These are phyloP conservation scores for Chaetophractus vellerosus DNA, from an alignment of 2,797 vertebrate genomes.

Conservation along the genomic window DNA sequence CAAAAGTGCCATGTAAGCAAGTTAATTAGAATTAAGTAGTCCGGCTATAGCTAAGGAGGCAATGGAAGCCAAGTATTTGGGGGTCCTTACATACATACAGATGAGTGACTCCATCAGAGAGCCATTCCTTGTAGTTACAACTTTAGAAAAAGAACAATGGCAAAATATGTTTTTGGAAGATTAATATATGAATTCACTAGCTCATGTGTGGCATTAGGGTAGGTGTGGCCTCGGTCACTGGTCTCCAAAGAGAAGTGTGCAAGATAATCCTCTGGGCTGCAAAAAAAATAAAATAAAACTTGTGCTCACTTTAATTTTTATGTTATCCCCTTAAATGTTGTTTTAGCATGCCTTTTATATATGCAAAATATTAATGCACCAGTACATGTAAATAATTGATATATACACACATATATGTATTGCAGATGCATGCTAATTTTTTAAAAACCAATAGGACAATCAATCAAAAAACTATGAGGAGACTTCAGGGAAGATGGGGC, in stretches of 20 bases:
- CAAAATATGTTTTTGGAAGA: not conserved
- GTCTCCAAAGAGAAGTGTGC: not conserved
- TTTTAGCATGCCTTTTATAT: not conserved
- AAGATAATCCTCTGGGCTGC: not conserved
- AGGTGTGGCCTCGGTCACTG: not conserved
- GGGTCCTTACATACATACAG: not conserved
- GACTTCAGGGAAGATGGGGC: no score
- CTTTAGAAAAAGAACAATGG: not conserved
- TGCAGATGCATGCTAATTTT: not conserved
- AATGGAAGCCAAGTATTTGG: not conserved
- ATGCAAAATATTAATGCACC: not conserved
- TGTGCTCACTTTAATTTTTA: conserved; percentile 9
- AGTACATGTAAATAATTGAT: not conserved
- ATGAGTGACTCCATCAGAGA: not conserved
- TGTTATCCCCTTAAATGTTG: conserved; percentile 26
- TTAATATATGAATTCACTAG: conserved; percentile 23
- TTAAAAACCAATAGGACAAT: no score
- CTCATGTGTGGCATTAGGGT: not conserved
- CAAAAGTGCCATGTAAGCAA: not conserved
- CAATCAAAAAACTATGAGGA: no score
- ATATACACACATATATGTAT: not conserved
- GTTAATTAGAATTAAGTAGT: conserved; percentile 15
- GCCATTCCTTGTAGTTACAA: not conserved
- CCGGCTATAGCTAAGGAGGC: not conserved
- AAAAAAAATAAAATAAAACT: not conserved